phyloP scores from a whole-genome alignment of 2,113 vertebrate species.

The Ellobius talpinus region DNA sequence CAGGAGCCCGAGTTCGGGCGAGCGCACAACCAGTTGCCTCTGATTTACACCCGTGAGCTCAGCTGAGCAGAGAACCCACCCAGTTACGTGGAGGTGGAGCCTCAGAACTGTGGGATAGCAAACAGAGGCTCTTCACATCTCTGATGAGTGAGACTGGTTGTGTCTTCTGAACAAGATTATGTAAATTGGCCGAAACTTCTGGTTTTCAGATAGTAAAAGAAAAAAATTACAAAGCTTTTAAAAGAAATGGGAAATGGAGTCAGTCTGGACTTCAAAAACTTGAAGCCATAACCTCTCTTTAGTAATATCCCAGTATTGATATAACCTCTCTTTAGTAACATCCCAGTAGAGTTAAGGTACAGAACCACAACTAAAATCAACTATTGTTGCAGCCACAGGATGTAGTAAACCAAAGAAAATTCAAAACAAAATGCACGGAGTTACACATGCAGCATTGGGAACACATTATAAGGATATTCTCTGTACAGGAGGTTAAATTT shows the following conservation, averaged over 20 bases:
- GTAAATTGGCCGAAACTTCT: background rate
- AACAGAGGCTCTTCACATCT: background rate
- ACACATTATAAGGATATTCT: background rate
- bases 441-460: background rate
- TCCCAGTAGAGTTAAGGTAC: background rate
- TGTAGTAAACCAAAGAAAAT: background rate
- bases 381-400: background rate
- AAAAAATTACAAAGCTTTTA: background rate
- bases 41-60: background rate
- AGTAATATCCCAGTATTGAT: background rate
- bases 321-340: background rate
- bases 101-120: background rate
- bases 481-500: conserved; percentile 1
- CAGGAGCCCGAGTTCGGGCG: background rate
- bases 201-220: background rate
- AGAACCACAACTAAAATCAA: background rate
- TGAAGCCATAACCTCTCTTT: background rate
- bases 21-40: background rate
- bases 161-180: background rate
- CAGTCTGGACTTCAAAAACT: conserved; percentile 5
- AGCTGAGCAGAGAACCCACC: background rate
- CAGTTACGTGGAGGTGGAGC: background rate
- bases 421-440: background rate
- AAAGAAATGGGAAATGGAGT: background rate
- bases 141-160: background rate